Base-by-base conservation (phyloP, 2,888 invertebrate genomes). In the Drosophila diplacantha region DNA sequence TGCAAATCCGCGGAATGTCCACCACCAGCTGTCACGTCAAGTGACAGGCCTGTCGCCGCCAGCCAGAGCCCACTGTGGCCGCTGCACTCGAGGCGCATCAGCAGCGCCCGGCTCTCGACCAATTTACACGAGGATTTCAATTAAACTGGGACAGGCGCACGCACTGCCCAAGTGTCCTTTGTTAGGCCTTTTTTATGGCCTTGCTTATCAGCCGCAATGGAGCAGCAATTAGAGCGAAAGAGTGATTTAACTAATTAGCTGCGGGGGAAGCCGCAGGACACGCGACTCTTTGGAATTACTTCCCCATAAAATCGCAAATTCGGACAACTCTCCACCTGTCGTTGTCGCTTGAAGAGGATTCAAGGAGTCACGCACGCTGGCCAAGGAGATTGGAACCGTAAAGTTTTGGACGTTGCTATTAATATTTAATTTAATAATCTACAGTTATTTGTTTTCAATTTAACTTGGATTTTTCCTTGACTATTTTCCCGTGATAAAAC, bases 51-150 rank as follows among this genome's bases (percentile, higher is more conserved):
- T 54, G 54, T 37, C 54, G 54, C 49, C 37, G 37, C n/a, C 54
- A 55, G 49, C 20, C 54, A 49, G 54, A 9, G 29, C 16, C 16
- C 54, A 55, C 54, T 37, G 54, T 55, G 29, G 37, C 49, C 14
- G 16, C 24, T 37, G 51, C 38, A 51, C 29, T 39, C 38, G 29
- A 51, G 29, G 31, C 29, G 26, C 24, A 37, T 37, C 37, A 35
- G 24, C 24, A 50, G 20, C 11, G 22, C 12, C 22, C 49, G 37
- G 18, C 29, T 18, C 44, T 44, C 14, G 44, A 46, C 31, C 44
- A 46, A 46, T 46, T 46, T 46, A 46, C 44, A 14, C 78, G 78
- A 65, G 72, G 73, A 75, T 75, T 76, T 76, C 73, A 75, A 75
- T 79, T 76, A 74, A 69, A 72, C 49, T 24, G 37, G 46, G 44